These are phyloP conservation scores for Ceyx erithaca DNA, from an alignment of 2,797 vertebrate genomes.

Conservation along the genomic window DNA sequence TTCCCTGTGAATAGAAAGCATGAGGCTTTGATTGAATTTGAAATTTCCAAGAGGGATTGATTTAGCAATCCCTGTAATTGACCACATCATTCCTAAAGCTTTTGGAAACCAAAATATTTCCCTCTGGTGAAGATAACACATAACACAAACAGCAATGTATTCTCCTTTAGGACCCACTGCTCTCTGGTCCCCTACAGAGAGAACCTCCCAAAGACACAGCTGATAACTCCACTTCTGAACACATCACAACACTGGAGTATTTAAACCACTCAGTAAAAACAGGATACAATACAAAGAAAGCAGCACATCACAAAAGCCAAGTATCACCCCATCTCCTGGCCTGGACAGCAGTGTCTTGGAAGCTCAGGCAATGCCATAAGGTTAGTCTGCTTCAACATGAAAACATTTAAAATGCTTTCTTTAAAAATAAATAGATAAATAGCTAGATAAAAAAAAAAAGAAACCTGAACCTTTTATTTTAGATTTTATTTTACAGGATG, in stretches of 20 bases:
- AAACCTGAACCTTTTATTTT: not conserved
- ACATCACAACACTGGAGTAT: not conserved
- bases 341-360: not conserved
- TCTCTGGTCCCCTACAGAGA: not conserved
- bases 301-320: not conserved
- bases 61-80: not conserved
- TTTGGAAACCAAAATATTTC: not conserved
- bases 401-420: not conserved
- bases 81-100: not conserved
- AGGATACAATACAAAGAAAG: not conserved
- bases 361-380: not conserved
- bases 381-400: not conserved
- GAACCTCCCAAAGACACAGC: not conserved
- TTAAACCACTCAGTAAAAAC: not conserved
- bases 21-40: not conserved
- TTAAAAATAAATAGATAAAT: not conserved
- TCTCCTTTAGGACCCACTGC: not conserved
- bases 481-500: not conserved
- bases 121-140: not conserved
- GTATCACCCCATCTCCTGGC: not conserved
- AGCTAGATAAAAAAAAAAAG: not conserved
- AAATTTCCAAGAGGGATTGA: not conserved
- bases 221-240: not conserved
- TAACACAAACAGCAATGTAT: not conserved
- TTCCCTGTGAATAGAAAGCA: not conserved